These are phyloP conservation scores for Gulo gulo DNA, from an alignment of 2,113 vertebrate genomes.

Conservation along the genomic window DNA sequence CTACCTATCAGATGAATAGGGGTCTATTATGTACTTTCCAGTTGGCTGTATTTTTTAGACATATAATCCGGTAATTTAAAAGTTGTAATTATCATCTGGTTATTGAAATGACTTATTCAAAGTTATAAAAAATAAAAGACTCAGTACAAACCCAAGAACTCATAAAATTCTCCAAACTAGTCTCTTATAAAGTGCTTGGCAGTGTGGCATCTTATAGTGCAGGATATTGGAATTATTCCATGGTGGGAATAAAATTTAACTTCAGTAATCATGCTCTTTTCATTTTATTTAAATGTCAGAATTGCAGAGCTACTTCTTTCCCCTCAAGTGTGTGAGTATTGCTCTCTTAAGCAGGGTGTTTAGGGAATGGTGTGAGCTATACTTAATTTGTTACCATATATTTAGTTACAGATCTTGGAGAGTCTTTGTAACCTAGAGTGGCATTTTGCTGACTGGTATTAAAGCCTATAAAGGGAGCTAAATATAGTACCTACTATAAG, in stretches of 20 bases:
- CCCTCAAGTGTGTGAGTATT: neutral
- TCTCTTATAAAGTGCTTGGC: constrained; percentile 7
- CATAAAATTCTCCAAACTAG: constrained; percentile 1
- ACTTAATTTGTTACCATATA: constrained; percentile 28
- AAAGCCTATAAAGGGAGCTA: neutral
- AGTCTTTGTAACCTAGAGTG: neutral
- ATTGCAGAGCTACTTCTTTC: neutral
- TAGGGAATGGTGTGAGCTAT: constrained; percentile 1
- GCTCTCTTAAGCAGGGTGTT: constrained; percentile 25
- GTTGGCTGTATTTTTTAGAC: constrained; percentile 41
- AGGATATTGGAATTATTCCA: neutral
- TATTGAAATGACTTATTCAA: constrained; percentile 49
- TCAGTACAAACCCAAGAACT: neutral
- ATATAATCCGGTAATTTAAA: constrained; percentile 62
- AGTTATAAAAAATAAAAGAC: neutral
- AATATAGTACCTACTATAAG: neutral
- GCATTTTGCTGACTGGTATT: constrained; percentile 40
- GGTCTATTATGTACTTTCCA: constrained; percentile 42
- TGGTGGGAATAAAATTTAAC: neutral
- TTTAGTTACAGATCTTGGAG: neutral
- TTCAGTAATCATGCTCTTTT: neutral
- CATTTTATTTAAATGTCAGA: constrained; percentile 24
- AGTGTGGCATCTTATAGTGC: neutral
- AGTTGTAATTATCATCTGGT: constrained; percentile 61
- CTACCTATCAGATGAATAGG: constrained; percentile 21